Percentiles rank a stretch among this genome's conserved stretches.
These are phyloP conservation scores for Circaetus gallicus DNA, from an alignment of 2,113 vertebrate genomes.

Conservation along the genomic window DNA sequence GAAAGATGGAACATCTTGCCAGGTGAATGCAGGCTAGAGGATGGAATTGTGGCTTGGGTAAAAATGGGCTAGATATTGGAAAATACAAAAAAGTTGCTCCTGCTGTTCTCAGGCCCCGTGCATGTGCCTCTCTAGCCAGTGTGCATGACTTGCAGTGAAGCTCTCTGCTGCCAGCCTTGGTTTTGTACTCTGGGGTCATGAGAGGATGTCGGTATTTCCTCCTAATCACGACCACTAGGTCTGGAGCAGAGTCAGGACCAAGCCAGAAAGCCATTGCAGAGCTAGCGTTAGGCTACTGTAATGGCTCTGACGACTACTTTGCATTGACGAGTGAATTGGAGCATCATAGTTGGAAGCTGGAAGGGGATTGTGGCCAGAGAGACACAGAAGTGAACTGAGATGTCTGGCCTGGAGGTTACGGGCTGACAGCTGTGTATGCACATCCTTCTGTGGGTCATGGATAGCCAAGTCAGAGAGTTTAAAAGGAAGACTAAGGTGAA, in stretches of 20 bases:
- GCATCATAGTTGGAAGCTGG: not conserved
- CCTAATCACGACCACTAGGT: not conserved
- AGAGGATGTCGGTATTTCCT: not conserved
- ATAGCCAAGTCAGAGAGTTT: not conserved
- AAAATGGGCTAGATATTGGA: not conserved
- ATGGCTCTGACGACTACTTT: not conserved
- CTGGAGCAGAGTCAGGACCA: not conserved
- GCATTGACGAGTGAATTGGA: not conserved
- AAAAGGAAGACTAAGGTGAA: not conserved
- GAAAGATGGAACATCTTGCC: not conserved
- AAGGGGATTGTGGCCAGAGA: not conserved
- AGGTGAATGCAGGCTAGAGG: not conserved
- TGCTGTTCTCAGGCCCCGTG: not conserved
- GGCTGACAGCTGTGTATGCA: not conserved
- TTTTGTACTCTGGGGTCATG: not conserved
- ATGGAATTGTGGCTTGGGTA: not conserved
- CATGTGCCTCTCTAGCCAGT: not conserved
- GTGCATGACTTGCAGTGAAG: rapidly evolving
- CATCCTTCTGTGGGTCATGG: not conserved
- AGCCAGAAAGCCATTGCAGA: not conserved
- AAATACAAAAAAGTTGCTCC: not conserved
- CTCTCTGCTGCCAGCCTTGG: not conserved
- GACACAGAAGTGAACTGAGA: not conserved
- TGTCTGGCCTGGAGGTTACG: not conserved
- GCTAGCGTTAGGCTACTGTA: not conserved